Conservation (phyloP, 2,888 invertebrate genomes). For the Uloborus plumipes region DNA sequence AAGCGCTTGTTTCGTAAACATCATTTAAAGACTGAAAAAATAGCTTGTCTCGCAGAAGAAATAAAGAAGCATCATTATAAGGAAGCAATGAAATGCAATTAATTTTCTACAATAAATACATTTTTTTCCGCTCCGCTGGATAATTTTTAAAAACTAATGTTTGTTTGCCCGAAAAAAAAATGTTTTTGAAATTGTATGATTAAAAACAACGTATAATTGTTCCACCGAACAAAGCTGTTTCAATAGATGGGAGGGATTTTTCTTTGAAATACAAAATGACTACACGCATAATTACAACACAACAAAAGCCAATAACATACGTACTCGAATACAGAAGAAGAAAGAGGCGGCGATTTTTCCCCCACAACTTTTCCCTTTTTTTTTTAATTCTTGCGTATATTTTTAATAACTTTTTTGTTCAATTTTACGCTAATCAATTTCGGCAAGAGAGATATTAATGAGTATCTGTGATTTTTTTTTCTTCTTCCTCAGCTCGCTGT, state of each 20-base stretch:
- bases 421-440: conserved; percentile 48
- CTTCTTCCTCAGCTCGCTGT: conserved; percentile 1
- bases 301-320: conserved; percentile 33
- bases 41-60: too few species aligned
- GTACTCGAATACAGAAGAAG: conserved; percentile 2
- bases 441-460: conserved; percentile 24
- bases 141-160: too few species aligned
- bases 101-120: not conserved
- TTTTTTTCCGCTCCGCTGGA: not conserved
- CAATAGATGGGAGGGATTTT: not conserved
- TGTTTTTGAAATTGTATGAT: too few species aligned
- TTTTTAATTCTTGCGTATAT: not conserved
- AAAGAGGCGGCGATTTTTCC: not conserved
- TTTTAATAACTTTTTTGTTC: conserved; percentile 15
- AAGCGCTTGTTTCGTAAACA: too few species aligned
- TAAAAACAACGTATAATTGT: too few species aligned
- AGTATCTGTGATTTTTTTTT: conserved; percentile 12
- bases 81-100: too few species aligned
- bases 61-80: too few species aligned
- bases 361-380: not conserved
- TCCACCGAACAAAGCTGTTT: too few species aligned
- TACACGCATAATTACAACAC: conserved; percentile 26
- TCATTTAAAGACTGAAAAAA: too few species aligned
- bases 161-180: too few species aligned
- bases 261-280: conserved; percentile 25